Evolutionary conservation across 2,113 vertebrate species (phyloP), one percentile per base, ranked within the genome.

Genomic region (Rhizomys pruinosus): DNA sequence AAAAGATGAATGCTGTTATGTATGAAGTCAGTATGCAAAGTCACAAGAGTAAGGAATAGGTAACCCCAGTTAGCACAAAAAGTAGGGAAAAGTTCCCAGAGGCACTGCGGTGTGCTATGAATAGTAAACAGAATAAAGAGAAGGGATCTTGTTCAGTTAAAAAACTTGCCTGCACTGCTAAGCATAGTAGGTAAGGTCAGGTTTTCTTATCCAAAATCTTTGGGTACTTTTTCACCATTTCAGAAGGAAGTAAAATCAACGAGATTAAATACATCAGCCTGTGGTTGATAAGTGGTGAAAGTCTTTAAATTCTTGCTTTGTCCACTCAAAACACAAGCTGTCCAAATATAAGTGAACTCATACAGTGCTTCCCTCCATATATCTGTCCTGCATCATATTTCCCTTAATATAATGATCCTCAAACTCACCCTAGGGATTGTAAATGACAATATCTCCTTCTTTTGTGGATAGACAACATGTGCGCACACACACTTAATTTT

Each of bases 111-210:
- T 44, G 7, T 61, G 72, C n/a, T 11, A 13, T 15, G 32, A 61
- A 71, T 52, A 17, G 25, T 37, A 68, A 79, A 15, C 16, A 7
- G 22, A 34, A 57, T 7, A 34, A 16, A 22, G 29, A 47, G 2
- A 81, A 1, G 1, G 7, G 5, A 0, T 1, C 59, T 0, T 61
- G 80, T 73, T 3, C 12, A 29, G n/a, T 15, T 22, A 29, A 91
- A 90, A 37, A 12, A 82, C 7, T n/a, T 25, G 1, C 15, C 34
- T 22, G 4, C 3, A 9, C 20, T 25, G 3, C 13, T 16, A 47
- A 32, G 25, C 87, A 32, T 11, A 10, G 16, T 2, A 1, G 0
- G 8, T n/a, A 68, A 81, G 15, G 52, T 74, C 23, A 76, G 27
- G 22, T 23, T 15, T 13, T 34, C 9, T n/a, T 34, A 84, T 6